Base-by-base conservation (phyloP, 2,113 vertebrate species). In the Zingel zingel region DNA sequence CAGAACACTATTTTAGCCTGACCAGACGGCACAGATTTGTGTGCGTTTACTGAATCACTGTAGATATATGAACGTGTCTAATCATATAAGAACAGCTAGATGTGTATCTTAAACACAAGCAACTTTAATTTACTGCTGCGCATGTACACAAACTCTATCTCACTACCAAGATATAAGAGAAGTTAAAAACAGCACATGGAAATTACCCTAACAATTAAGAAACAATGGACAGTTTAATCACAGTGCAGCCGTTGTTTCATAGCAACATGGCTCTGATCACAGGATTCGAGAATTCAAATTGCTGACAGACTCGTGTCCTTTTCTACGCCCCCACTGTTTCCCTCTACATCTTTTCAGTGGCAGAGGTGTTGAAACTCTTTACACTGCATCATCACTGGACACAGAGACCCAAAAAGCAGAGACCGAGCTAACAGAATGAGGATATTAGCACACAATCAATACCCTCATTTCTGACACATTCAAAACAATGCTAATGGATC, bases 181-280 rank as follows among this genome's bases (percentile, higher is more conserved):
- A 91, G 87, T 89, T 82, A 86, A 83, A 84, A 78, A 83, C 58
- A 50, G 74, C 58, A 79, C 81, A 74, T 67, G 72, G 64, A 85
- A 88, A 91, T 89, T 83, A 87, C 36, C 76, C 81, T 16, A 85
- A 90, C 90, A 91, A 95, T 96, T 95, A 95, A 82, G 90, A 85
- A 81, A 90, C 91, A 94, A 88, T 85, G 83, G 94, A 93, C 93
- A 93, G 88, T 93, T 94, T 95, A 96, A 96, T 96, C 91, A 93
- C 91, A 92, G 87, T 67, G 88, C 91, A 91, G 90, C 86, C 81
- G 83, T 93, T 77, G 94, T 95, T 94, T 94, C 94, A 94, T 94
- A 94, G 94, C 95, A 95, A 95, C 90, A 88, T 90, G 82, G 91
- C 84, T 90, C 87, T 86, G 85, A 83, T 88, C 84, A 84, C 70